Percentiles rank a stretch among this genome's conserved stretches.
These are phyloP conservation scores for Peromyscus polionotus DNA, from an alignment of 2,113 vertebrate species.

Conservation along the genomic window DNA sequence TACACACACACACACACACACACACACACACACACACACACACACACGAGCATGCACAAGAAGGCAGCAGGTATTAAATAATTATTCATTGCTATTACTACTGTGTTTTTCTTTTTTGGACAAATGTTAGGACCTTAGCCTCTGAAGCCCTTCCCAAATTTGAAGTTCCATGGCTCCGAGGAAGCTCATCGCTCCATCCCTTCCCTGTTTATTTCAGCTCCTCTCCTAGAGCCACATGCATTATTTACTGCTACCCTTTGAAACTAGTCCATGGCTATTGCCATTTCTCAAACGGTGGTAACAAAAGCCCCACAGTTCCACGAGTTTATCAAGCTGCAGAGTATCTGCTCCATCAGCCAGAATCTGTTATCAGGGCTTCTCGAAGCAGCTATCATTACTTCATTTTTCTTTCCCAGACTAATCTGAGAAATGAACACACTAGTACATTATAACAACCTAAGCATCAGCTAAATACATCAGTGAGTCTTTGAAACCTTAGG, in stretches of 20 bases:
- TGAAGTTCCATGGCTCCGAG: background rate
- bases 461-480: conserved; percentile 62
- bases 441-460: conserved; percentile 48
- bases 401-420: conserved; percentile 71
- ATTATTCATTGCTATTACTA: background rate
- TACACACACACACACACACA: background rate
- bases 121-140: background rate
- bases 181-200: background rate
- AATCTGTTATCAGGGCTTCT: conserved; percentile 50
- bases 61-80: background rate
- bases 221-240: background rate
- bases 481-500: conserved; percentile 47
- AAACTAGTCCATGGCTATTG: conserved; percentile 10
- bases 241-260: background rate
- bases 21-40: background rate
- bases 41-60: background rate
- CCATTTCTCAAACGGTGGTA: background rate
- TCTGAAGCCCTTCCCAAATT: background rate
- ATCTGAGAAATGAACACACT: conserved; percentile 38
- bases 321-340: conserved; percentile 12
- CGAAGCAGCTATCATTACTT: conserved; percentile 29
- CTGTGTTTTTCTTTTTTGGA: background rate
- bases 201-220: background rate
- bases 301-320: conserved; percentile 38
- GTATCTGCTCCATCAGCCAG: conserved; percentile 61